Evolutionary conservation across 1,140 invertebrate species (phyloP).

Genomic region (Neuroterus valhalla): DNA sequence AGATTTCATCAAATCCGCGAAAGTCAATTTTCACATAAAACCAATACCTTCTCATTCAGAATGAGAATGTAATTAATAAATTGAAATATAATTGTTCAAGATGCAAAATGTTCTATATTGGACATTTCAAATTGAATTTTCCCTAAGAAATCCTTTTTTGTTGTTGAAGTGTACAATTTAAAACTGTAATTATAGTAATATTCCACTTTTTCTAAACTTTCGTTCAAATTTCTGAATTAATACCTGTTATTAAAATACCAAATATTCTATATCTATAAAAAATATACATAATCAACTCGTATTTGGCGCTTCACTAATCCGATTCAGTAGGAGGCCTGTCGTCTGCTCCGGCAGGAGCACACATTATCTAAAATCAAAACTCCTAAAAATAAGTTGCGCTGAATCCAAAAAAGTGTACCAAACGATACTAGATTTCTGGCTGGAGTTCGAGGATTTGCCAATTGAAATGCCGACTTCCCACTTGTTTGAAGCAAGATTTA

Average conservation of each 20-base stretch:
- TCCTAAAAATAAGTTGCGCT: background rate
- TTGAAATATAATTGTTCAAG: too few species aligned
- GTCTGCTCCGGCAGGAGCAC: constrained; percentile 1
- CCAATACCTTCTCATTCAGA: too few species aligned
- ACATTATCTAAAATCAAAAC: background rate
- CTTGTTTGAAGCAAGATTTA: constrained; percentile 18
- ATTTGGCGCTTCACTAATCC: background rate
- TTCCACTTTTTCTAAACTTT: too few species aligned
- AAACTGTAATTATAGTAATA: too few species aligned
- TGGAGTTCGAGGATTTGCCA: background rate
- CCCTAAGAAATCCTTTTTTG: background rate
- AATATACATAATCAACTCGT: background rate
- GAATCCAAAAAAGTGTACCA: background rate
- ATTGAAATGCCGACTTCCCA: constrained; percentile 22
- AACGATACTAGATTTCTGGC: background rate
- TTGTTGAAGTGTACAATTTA: too few species aligned
- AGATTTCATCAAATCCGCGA: too few species aligned
- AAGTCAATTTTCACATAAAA: too few species aligned
- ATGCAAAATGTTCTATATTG: too few species aligned
- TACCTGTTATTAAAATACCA: too few species aligned
- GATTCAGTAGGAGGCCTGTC: background rate
- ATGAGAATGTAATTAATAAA: too few species aligned
- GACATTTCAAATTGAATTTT: background rate
- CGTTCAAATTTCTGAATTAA: too few species aligned
- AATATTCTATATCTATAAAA: too few species aligned